A percentile compares a stretch with the other conserved stretches of the same genome.
These are phyloP conservation scores for Trimorus sp. DNA, from an alignment of 2,888 invertebrate species.

Conservation along the genomic window DNA sequence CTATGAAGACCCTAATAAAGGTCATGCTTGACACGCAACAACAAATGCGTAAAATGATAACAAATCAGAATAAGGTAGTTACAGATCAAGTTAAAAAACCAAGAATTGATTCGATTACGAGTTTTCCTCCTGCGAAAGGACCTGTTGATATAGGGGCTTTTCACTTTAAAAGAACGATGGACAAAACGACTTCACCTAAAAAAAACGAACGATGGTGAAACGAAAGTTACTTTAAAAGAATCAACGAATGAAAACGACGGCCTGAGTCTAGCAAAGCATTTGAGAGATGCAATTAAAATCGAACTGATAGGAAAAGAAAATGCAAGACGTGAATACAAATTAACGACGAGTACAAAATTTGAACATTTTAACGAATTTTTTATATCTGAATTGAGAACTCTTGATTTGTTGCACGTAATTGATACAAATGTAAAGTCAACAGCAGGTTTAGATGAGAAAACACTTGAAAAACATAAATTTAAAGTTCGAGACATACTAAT, in stretches of 20 bases:
- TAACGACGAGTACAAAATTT: slow-evolving; percentile 45
- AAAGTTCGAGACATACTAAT: slow-evolving; percentile 1
- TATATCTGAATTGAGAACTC: slow-evolving; percentile 47
- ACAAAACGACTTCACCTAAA: too few relatives aligned
- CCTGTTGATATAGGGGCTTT: too few relatives aligned
- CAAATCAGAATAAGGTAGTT: too few relatives aligned
- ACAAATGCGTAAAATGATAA: too few relatives aligned
- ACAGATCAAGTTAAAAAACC: too few relatives aligned
- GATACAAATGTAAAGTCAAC: slow-evolving; percentile 6
- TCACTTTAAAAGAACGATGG: too few relatives aligned
- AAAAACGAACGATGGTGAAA: too few relatives aligned
- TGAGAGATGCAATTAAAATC: slow-evolving; percentile 8
- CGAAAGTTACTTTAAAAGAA: too few relatives aligned
- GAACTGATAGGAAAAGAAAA: slow-evolving; percentile 5
- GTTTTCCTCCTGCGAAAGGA: too few relatives aligned
- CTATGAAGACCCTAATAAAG: too few relatives aligned
- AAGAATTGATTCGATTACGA: too few relatives aligned
- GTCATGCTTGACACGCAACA: too few relatives aligned
- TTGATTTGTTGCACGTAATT: slow-evolving; percentile 54
- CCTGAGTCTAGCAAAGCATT: neutral
- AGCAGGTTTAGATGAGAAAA: slow-evolving; percentile 3
- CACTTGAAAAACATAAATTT: slow-evolving; percentile 11
- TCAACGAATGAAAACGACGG: neutral
- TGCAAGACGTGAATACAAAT: slow-evolving; percentile 50
- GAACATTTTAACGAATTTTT: slow-evolving; percentile 61